Evolutionary conservation across 2,888 invertebrate genomes (phyloP), one percentile per base, ranked within the genome.

Genomic region (Drosophila histrio): DNA sequence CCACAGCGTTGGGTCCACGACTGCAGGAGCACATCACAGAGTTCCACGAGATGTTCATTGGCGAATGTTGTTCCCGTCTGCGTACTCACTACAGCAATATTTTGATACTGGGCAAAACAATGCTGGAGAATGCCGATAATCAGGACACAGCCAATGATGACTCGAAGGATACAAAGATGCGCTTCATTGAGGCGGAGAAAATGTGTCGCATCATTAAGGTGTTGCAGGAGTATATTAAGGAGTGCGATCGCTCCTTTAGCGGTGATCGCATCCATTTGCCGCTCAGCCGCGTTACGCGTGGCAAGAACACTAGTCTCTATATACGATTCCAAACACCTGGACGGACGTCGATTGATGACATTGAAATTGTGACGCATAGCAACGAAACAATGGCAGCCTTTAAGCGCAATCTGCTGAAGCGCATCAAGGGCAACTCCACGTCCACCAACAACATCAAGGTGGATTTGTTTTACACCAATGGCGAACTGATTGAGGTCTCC

Each of bases 191-290:
- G 91, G 95, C 96, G 5, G 94, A 95, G 65, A 95, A 96, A 92
- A 97, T 98, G 96, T 97, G 97, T 91, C 95, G 98, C 78, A 96
- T 99, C 57, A 94, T 99, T 92, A 96, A 97, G 92, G 98, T 98
- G 89, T 94, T 99, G 89, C 96, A 97, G 91, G 98, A 98, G 92
- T 99, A 99, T 91, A 95, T 99, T 71, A 96, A 96, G 86, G 98
- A 98, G 92, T 98, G 98, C 93, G 98, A 98, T 93, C 95, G 95
- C 83, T 95, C 95, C 74, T 97, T 96, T 92, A 94, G 95, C 47
- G 96, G 96, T 34, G 98, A 99, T 91, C 93, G 99, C 74, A 95
- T 96, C 89, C 95, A 97, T 87, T 93, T 98, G 86, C 98, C 98
- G 21, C 94, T 98, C 65, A 92, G 89, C 88, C 95, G 98, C 89